Percentiles rank a stretch among this genome's conserved stretches.
Conservation (phyloP, 2,888 invertebrate species). For the Anoncus sp. region DNA sequence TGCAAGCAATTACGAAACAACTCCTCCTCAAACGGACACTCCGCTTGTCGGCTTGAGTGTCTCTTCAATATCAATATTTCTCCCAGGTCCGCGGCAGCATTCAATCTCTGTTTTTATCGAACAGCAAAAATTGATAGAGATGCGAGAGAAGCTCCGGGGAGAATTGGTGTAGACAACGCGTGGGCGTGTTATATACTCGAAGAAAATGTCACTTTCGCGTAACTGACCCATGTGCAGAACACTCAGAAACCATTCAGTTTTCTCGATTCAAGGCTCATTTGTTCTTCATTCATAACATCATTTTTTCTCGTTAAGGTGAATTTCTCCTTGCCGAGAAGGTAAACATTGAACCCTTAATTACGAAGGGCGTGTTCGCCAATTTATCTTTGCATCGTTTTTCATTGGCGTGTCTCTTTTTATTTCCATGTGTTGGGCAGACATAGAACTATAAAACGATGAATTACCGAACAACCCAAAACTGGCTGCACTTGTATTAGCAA, state of each 20-base stretch:
- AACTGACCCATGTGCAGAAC: not conserved
- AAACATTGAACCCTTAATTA: not conserved
- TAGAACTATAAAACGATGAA: too few relatives aligned
- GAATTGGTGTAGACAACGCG: constrained; percentile 4
- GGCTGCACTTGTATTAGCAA: too few relatives aligned
- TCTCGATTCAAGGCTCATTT: not conserved
- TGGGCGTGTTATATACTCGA: constrained; percentile 12
- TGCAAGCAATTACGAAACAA: not conserved
- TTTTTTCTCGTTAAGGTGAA: not conserved
- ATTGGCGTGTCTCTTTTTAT: too few relatives aligned
- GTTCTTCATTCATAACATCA: not conserved
- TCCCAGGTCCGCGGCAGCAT: not conserved
- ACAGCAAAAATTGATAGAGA: not conserved
- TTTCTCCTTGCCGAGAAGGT: not conserved
- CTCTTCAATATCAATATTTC: not conserved
- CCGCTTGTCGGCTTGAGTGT: not conserved
- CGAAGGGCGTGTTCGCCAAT: too few relatives aligned
- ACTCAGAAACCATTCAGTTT: not conserved
- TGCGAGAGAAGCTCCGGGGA: constrained; percentile 1
- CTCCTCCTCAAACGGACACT: too few relatives aligned
- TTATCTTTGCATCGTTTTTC: too few relatives aligned
- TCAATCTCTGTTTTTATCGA: constrained; percentile 7
- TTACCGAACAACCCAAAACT: too few relatives aligned
- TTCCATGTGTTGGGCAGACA: too few relatives aligned
- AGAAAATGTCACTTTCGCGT: constrained; percentile 22